Evolutionary conservation across 2,888 invertebrate genomes (phyloP), one percentile per base, ranked within the genome.

Genomic region (Apomyelois bistriatella): DNA sequence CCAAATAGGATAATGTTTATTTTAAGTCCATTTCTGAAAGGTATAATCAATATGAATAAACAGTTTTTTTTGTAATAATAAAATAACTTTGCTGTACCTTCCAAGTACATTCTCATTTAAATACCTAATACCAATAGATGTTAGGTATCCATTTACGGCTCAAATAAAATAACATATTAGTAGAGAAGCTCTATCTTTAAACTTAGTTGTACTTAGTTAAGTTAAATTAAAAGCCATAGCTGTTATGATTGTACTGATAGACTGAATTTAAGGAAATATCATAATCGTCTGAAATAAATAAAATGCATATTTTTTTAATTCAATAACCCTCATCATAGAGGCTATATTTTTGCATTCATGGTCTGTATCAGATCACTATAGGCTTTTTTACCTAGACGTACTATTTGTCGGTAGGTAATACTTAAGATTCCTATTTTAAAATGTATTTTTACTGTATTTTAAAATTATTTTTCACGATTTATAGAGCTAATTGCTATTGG

Each of bases 291-390:
- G 22, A 22, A 22, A 22, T 22, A 22, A 17, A 22, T 4, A 17
- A 10, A 41, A 5, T 3, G 8, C 32, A 12, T 16, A 46, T 32
- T 15, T 48, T 37, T 15, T 53, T 53, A 52, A 64, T 40, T 5
- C 28, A 49, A 35, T 50, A 58, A 66, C 66, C 64, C 70, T 71
- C 72, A 72, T 64, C 73, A 67, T 72, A 57, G 83, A 85, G 85
- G 82, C 83, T 80, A 69, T 65, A 70, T 68, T 63, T 62, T 68
- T 74, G 13, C 43, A 62, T 54, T 62, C 58, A 68, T 84, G 85
- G 79, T 88, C 88, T 89, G 88, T 84, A 88, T 88, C 88, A 88
- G 88, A 88, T 77, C 81, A 78, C 72, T 62, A 69, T 58, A 50
- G 47, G 32, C 5, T 52, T 48, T 36, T 36, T 10, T 22, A 36